Conservation (phyloP, 2,797 vertebrate species). For the Anas georgica region DNA sequence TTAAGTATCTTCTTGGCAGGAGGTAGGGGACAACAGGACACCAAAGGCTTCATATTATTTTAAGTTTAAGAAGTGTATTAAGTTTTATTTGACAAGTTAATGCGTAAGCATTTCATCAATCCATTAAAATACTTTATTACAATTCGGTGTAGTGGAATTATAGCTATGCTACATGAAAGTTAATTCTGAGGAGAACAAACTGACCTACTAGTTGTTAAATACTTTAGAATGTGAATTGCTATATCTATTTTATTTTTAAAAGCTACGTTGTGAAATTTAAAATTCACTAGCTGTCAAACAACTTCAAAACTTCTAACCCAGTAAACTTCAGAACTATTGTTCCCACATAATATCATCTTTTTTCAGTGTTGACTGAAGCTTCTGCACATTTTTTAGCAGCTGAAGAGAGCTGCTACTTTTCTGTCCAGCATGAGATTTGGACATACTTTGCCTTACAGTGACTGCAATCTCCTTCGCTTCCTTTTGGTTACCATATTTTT, state of each 20-base stretch:
- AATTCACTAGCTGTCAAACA: neutral
- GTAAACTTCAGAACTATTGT: conserved; percentile 45
- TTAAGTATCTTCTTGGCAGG: neutral
- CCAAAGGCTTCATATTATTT: neutral
- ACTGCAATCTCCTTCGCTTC: conserved; percentile 60
- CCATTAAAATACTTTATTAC: neutral
- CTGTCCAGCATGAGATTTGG: conserved; percentile 64
- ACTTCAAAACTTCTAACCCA: neutral
- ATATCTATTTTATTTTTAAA: neutral
- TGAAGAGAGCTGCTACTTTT: conserved; percentile 77
- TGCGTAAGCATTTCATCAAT: neutral
- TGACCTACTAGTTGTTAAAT: neutral
- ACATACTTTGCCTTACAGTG: conserved; percentile 50
- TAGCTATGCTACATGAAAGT: neutral
- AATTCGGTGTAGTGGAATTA: neutral
- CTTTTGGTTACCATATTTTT: conserved; percentile 25
- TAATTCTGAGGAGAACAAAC: conserved; percentile 3
- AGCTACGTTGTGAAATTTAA: neutral
- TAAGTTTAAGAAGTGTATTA: neutral
- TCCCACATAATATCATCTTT: conserved; percentile 86
- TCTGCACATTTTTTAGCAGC: conserved; percentile 82
- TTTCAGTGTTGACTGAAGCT: conserved; percentile 84
- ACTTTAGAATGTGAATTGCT: neutral
- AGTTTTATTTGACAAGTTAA: conserved; percentile 29
- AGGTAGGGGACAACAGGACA: neutral